Conservation (phyloP, 1,140 invertebrate genomes). For the Atta colombica region DNA sequence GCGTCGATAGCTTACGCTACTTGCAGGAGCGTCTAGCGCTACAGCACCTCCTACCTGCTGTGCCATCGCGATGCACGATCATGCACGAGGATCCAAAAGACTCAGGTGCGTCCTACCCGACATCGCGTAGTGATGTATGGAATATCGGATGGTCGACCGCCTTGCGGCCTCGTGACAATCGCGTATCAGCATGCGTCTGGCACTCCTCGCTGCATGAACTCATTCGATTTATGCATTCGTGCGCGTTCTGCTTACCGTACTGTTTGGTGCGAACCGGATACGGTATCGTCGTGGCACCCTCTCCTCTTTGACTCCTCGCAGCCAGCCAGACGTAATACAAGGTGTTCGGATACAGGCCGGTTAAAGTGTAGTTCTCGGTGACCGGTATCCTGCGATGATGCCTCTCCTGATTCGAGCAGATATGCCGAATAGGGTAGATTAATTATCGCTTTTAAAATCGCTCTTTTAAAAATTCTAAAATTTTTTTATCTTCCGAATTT, state of each 20-base stretch:
- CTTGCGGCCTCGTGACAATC: constrained; percentile 58
- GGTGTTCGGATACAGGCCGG: constrained; percentile 97
- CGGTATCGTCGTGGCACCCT: constrained; percentile 97
- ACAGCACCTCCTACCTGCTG: constrained; percentile 84
- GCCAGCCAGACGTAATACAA: constrained; percentile 98
- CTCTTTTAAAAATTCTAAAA: neutral
- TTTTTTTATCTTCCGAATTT: neutral
- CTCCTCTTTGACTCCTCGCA: constrained; percentile 95
- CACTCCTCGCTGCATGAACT: constrained; percentile 85
- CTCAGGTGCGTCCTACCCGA: neutral
- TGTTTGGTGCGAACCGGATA: constrained; percentile 97
- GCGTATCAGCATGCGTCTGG: constrained; percentile 75
- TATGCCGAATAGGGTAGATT: neutral
- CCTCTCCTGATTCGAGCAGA: constrained; percentile 86
- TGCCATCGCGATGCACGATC: constrained; percentile 73
- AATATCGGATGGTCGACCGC: neutral
- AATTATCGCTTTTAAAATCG: neutral
- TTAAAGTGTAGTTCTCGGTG: constrained; percentile 94
- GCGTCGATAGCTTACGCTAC: constrained; percentile 82
- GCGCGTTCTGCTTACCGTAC: constrained; percentile 94
- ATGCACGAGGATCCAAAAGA: neutral
- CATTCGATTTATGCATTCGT: constrained; percentile 70
- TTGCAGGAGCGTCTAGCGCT: constrained; percentile 84
- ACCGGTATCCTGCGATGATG: constrained; percentile 91
- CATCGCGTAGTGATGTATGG: neutral